phyloP scores from a whole-genome alignment of 2,888 invertebrate species.

The Tricholauxania praeusta region DNA sequence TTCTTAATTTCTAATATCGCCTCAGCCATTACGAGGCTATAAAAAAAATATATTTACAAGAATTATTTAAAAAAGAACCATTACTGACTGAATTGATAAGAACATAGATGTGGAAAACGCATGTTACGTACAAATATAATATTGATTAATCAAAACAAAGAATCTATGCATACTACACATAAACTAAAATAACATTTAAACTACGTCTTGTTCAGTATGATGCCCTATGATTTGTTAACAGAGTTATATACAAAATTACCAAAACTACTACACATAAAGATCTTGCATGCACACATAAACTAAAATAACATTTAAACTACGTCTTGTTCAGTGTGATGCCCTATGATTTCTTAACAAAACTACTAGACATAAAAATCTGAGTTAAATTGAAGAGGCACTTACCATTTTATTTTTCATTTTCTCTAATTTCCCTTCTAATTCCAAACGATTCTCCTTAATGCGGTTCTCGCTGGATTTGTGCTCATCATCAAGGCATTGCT shows the following conservation, averaged over 20 bases:
- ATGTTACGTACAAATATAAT: slow-evolving; percentile 4
- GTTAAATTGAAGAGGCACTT: slow-evolving; percentile 63
- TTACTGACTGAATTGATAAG: no score
- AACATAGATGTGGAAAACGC: not conserved
- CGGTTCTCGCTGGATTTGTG: slow-evolving; percentile 55
- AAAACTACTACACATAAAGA: slow-evolving; percentile 10
- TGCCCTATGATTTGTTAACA: slow-evolving; percentile 41
- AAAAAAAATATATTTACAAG: no score
- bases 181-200: slow-evolving; percentile 10
- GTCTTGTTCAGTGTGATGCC: slow-evolving; percentile 47
- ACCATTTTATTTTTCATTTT: slow-evolving; percentile 87
- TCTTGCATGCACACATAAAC: slow-evolving; percentile 17
- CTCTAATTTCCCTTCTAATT: slow-evolving; percentile 81
- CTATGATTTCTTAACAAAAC: slow-evolving; percentile 16
- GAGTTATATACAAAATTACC: slow-evolving; percentile 2
- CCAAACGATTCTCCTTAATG: slow-evolving; percentile 68
- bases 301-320: slow-evolving; percentile 18
- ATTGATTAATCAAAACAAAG: slow-evolving; percentile 28
- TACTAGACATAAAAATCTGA: slow-evolving; percentile 10
- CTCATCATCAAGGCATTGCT: slow-evolving; percentile 52
- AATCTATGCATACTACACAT: slow-evolving; percentile 23
- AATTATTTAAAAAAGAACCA: no score
- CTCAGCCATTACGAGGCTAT: no score
- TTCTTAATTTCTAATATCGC: no score
- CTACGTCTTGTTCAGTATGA: slow-evolving; percentile 41